Conservation (phyloP, 2,797 vertebrate genomes). For the Trachops cirrhosus region DNA sequence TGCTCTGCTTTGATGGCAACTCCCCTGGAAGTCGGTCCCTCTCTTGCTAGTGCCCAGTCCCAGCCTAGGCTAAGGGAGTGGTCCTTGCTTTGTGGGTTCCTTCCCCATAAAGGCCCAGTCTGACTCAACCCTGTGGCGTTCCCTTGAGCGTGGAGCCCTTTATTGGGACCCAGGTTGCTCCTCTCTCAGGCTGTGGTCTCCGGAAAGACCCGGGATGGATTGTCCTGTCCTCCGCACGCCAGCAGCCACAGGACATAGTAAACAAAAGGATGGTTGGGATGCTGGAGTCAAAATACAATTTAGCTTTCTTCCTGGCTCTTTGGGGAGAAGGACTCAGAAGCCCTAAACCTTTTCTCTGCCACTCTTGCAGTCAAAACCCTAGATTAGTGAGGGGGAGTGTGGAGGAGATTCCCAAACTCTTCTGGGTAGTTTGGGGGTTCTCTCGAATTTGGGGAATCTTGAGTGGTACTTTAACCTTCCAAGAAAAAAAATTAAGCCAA, state of each 20-base stretch:
- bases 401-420: conserved; percentile 36
- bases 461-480: conserved; percentile 45
- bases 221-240: neutral
- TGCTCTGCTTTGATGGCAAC: conserved; percentile 17
- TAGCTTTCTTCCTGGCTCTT: conserved; percentile 40
- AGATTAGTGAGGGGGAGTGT: neutral
- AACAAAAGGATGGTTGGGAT: conserved; percentile 50
- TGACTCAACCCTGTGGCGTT: neutral
- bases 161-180: neutral
- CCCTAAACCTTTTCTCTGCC: conserved; percentile 38
- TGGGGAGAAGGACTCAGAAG: conserved; percentile 33
- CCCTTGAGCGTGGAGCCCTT: neutral
- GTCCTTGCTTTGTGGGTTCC: conserved; percentile 1
- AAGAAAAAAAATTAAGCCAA: conserved; percentile 43
- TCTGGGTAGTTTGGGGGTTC: conserved; percentile 12
- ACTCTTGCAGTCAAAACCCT: neutral
- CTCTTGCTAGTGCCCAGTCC: neutral
- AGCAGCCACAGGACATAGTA: neutral
- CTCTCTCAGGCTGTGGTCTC: neutral
- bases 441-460: conserved; percentile 30
- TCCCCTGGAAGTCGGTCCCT: neutral
- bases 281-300: conserved; percentile 30
- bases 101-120: neutral
- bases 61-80: neutral
- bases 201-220: neutral